Base-by-base conservation (phyloP, 2,888 invertebrate species). In the Merodon equestris region DNA sequence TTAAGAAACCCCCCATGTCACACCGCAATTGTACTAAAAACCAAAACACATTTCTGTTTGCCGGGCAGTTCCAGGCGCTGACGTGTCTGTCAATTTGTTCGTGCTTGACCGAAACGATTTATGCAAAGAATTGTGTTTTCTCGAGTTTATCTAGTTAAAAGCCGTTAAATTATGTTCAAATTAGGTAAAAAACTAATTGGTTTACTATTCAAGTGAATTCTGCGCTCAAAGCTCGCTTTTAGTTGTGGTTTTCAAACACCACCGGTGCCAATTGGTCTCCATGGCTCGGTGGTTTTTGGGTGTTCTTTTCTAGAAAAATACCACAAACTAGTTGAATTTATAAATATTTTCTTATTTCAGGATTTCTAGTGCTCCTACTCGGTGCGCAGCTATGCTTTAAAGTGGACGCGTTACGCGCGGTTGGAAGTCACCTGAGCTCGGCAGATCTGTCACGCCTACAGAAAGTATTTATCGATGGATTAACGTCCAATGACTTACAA, bases 401-500 rank as follows among this genome's bases (percentile, higher is more conserved):
- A 13, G 63, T 50, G 3, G 58, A 53, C 13, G 74, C 73, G 4
- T 74, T 85, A 0, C 86, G 85, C 34, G 86, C 89, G 10, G 88
- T 89, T 1, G 85, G 85, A 47, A 87, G 84, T 48, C 86, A 89
- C 82, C 81, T 89, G 70, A 85, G 84, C 15, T 67, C 84, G 38
- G 82, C 85, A 18, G 89, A 89, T 83, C 77, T 87, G 48, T 84
- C 84, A 81, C 88, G 89, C 82, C 85, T 89, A 38, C 86, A 88
- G 54, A 85, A 85, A 50, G 88, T 89, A 1, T 89, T 88, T 72
- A 81, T 81, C n/a, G 86, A 87, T 68, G 91, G 90, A 38, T 83
- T 91, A 4, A 89, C 89, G 74, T 91, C 91, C 66, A 90, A 91
- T 82, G 95, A 95, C 86, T 85, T 94, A 50, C 89, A 92, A 63